phyloP scores from a whole-genome alignment of 2,888 invertebrate species.

The Eupeodes luniger region DNA sequence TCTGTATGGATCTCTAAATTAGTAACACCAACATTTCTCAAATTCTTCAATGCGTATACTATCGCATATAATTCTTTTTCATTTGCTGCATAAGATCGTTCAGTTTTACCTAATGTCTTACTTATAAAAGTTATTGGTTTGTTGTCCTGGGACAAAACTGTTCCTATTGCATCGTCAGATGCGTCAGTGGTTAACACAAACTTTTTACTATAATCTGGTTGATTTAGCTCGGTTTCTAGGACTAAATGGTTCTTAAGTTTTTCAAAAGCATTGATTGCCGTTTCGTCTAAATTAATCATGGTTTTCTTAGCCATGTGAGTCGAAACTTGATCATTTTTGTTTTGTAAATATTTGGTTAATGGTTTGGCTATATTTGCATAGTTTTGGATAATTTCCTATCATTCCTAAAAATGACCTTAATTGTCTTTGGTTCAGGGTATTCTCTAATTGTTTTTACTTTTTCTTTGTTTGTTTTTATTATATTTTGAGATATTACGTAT shows the following conservation, averaged over 20 bases:
- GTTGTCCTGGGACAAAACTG: not conserved
- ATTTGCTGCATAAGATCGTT: not conserved
- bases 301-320: too few species aligned
- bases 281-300: not conserved
- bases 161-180: not conserved
- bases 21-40: not conserved
- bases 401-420: not conserved
- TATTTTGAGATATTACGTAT: conserved; percentile 1
- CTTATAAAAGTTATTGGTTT: not conserved
- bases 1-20: conserved; percentile 55
- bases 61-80: conserved; percentile 40
- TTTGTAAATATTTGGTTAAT: not conserved
- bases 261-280: not conserved
- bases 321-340: too few species aligned
- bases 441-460: not conserved
- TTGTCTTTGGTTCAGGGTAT: too few species aligned
- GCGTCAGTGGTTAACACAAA: conserved; percentile 72
- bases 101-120: not conserved
- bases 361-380: not conserved
- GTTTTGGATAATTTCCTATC: not conserved
- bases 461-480: not conserved
- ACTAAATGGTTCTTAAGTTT: not conserved
- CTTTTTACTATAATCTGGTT: conserved; percentile 19
- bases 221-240: not conserved
- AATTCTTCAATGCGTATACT: not conserved